These are phyloP conservation scores for Turdus rufiventris DNA, from an alignment of 2,113 vertebrate genomes.

Conservation along the genomic window DNA sequence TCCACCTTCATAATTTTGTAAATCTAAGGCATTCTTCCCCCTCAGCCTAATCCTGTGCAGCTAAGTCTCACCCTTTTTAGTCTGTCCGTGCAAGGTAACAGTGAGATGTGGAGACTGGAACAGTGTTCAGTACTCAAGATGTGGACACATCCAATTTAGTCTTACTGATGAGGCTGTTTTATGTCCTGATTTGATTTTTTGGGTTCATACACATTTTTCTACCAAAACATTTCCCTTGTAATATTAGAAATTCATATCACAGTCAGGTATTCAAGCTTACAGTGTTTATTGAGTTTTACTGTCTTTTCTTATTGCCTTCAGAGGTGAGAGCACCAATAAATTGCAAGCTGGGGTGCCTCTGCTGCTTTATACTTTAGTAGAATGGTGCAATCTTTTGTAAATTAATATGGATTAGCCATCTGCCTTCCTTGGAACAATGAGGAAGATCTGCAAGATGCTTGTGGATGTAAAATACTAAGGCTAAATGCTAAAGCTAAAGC, in stretches of 20 bases:
- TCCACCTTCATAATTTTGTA: neutral
- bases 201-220: slow-evolving; percentile 12
- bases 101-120: neutral
- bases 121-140: neutral
- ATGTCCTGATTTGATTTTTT: neutral
- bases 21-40: neutral
- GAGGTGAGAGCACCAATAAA: slow-evolving; percentile 6
- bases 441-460: neutral
- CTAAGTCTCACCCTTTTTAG: neutral
- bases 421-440: neutral
- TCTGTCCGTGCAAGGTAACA: neutral
- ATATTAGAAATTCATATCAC: slow-evolving; percentile 27
- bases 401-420: neutral
- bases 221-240: neutral
- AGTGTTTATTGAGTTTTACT: slow-evolving; percentile 21
- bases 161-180: neutral
- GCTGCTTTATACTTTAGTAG: neutral
- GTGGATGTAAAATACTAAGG: neutral
- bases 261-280: slow-evolving; percentile 2
- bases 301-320: slow-evolving; percentile 44
- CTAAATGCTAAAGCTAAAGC: neutral
- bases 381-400: neutral
- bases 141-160: neutral
- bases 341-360: neutral
- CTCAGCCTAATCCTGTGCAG: neutral